Percentiles rank a stretch among this genome's conserved stretches.
phyloP scores from a whole-genome alignment of 2,888 invertebrate genomes.

The Melikaiella ostensackeni region DNA sequence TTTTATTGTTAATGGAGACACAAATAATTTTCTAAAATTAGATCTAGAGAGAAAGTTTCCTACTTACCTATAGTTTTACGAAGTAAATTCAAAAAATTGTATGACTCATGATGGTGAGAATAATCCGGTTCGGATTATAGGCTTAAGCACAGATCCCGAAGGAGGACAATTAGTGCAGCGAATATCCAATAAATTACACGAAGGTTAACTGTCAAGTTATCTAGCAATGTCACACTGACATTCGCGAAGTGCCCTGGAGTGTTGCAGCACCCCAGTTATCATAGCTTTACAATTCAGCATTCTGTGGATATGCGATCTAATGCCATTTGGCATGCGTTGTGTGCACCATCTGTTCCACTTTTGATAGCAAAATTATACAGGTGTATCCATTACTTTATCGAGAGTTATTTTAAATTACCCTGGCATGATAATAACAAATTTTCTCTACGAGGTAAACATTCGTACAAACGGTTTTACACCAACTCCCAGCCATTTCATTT shows the following conservation, averaged over 20 bases:
- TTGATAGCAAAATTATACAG: conserved; percentile 13
- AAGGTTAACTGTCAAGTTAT: conserved; percentile 49
- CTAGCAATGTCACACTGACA: conserved; percentile 50
- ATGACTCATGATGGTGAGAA: neutral
- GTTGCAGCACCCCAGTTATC: conserved; percentile 44
- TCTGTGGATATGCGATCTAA: conserved; percentile 51
- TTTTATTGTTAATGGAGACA: no score
- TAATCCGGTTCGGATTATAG: neutral
- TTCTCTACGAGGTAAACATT: conserved; percentile 40
- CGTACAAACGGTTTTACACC: conserved; percentile 12
- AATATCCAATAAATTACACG: conserved; percentile 50
- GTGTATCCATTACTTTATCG: neutral
- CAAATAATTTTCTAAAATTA: no score
- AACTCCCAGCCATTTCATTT: no score
- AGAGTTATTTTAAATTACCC: conserved; percentile 18
- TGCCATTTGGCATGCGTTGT: conserved; percentile 40
- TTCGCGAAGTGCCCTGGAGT: conserved; percentile 44
- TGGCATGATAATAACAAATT: conserved; percentile 25
- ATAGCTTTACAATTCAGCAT: conserved; percentile 15
- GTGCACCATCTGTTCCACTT: conserved; percentile 20
- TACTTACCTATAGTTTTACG: no score
- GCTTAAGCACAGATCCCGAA: neutral
- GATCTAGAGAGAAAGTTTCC: no score
- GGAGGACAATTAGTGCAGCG: conserved; percentile 40
- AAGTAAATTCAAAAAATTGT: no score